Percentiles rank a stretch among this genome's conserved stretches.
Conservation (phyloP, 1,140 invertebrate genomes). For the Subanguina moxae region DNA sequence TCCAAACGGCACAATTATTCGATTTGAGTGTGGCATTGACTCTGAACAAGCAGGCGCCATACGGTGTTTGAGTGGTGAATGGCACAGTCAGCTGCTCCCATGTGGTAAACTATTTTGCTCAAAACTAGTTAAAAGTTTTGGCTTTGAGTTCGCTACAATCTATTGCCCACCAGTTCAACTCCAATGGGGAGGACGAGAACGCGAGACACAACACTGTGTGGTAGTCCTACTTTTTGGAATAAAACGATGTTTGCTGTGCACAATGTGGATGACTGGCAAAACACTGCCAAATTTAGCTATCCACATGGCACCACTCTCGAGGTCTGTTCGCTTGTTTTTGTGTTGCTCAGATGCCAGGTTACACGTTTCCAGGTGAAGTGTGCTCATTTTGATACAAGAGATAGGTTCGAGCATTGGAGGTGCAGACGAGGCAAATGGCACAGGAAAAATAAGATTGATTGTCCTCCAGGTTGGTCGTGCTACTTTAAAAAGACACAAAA, state of each 20-base stretch:
- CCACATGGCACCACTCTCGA: conserved; percentile 20
- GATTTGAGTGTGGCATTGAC: conserved; percentile 22
- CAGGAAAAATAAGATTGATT: conserved; percentile 31
- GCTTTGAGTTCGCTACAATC: not conserved
- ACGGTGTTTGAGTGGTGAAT: conserved; percentile 34
- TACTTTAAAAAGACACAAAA: too few relatives aligned
- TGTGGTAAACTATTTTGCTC: conserved; percentile 21
- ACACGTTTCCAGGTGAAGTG: conserved; percentile 31
- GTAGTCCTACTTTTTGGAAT: not conserved
- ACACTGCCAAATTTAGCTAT: conserved; percentile 6
- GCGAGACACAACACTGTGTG: not conserved
- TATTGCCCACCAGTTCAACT: not conserved
- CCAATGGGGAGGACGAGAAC: not conserved
- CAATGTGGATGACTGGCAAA: conserved; percentile 1
- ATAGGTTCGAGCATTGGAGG: conserved; percentile 39
- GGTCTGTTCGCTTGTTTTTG: not conserved
- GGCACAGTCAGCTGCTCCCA: conserved; percentile 30
- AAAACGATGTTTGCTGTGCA: not conserved
- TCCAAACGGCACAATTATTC: conserved; percentile 47
- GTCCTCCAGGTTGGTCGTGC: conserved; percentile 30
- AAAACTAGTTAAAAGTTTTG: conserved; percentile 5
- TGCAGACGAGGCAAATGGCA: conserved; percentile 44
- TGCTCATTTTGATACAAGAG: conserved; percentile 18
- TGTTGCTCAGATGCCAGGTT: not conserved
- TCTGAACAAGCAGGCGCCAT: conserved; percentile 23